A percentile compares a stretch with the other conserved stretches of the same genome.
Conservation (phyloP, 1,140 invertebrate genomes). For the Drosophila insularis region DNA sequence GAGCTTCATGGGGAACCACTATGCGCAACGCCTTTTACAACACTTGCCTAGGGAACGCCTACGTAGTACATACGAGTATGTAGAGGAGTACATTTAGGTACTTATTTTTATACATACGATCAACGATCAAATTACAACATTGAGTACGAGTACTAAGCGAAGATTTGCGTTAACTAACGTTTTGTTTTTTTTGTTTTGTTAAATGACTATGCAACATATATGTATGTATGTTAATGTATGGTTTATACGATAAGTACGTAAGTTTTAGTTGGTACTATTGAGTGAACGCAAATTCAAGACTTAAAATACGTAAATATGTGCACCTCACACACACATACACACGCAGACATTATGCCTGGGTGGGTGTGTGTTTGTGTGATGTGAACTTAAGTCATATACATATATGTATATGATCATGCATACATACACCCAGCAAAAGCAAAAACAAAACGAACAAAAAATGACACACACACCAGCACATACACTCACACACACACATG, state of each 20-base stretch:
- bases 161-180: conserved; percentile 72
- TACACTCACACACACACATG: background rate
- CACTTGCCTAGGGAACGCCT: conserved; percentile 56
- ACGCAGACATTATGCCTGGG: conserved; percentile 12
- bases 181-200: conserved; percentile 7
- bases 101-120: conserved; percentile 48
- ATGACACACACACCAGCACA: background rate
- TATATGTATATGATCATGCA: background rate
- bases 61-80: conserved; percentile 67
- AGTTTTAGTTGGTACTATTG: conserved; percentile 47
- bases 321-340: conserved; percentile 14
- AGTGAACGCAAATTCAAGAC: conserved; percentile 60
- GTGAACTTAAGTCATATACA: conserved; percentile 8
- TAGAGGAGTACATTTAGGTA: conserved; percentile 17
- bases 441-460: background rate
- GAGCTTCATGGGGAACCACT: background rate
- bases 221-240: conserved; percentile 41
- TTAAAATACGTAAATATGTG: conserved; percentile 25
- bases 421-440: conserved; percentile 7
- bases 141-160: conserved; percentile 75
- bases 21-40: conserved; percentile 18
- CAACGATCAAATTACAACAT: conserved; percentile 79
- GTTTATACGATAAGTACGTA: conserved; percentile 37
- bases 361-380: background rate
- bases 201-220: conserved; percentile 71